Evolutionary conservation across 2,888 invertebrate species (phyloP).

Genomic region (Trachelus iudaicus): DNA sequence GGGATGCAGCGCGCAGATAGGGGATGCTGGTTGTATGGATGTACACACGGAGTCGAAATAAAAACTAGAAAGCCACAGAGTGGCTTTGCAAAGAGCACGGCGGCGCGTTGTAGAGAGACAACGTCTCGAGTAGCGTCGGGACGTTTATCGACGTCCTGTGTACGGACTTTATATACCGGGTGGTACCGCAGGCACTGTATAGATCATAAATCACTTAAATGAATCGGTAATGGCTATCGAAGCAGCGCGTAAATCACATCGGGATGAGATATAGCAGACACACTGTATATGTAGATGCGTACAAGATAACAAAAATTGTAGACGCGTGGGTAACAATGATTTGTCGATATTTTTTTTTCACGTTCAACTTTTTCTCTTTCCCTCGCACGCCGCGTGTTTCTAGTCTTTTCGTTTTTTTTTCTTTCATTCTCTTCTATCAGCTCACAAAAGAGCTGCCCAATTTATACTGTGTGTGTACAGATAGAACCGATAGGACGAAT

Average conservation of each 20-base stretch:
- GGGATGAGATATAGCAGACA: background rate
- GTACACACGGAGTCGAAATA: background rate
- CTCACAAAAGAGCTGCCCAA: background rate
- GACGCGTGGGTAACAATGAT: background rate
- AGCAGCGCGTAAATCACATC: background rate
- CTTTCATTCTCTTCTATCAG: background rate
- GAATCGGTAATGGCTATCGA: background rate
- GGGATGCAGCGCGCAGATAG: background rate
- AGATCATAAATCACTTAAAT: background rate
- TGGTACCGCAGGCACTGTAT: background rate
- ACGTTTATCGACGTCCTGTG: background rate
- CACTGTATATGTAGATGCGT: background rate
- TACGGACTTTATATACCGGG: background rate
- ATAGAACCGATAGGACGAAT: background rate
- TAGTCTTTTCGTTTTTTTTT: background rate
- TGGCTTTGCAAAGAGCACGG: background rate
- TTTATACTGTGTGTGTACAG: background rate
- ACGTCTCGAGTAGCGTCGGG: background rate
- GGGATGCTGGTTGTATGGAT: slow-evolving; percentile 7
- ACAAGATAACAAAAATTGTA: background rate
- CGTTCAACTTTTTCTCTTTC: background rate
- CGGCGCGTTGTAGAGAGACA: background rate
- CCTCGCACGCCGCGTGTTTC: background rate
- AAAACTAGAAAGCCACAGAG: background rate
- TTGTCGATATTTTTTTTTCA: background rate